These are phyloP conservation scores for Falco novaeseelandiae DNA, from an alignment of 2,797 vertebrate genomes.

Conservation along the genomic window DNA sequence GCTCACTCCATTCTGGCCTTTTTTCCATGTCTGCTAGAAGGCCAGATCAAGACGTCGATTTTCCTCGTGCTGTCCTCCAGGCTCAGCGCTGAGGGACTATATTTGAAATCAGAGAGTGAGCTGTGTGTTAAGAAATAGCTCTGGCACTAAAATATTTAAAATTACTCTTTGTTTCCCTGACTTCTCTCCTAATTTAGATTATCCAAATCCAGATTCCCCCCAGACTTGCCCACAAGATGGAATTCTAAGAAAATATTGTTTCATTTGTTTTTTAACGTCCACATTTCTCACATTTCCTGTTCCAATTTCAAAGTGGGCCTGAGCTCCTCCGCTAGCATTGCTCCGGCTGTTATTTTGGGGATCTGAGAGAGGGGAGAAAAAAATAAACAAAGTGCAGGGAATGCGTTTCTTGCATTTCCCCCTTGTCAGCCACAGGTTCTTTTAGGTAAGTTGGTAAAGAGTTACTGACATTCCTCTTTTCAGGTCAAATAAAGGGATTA, in stretches of 20 bases:
- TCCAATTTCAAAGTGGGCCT: constrained; percentile 22
- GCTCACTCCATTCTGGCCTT: not conserved
- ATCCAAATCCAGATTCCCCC: constrained; percentile 45
- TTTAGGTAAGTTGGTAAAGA: not conserved
- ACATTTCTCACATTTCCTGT: constrained; percentile 50
- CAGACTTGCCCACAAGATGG: constrained; percentile 16
- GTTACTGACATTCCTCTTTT: not conserved
- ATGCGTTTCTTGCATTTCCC: not conserved
- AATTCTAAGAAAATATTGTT: constrained; percentile 59
- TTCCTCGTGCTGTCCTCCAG: not conserved
- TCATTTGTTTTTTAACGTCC: constrained; percentile 26
- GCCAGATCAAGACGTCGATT: not conserved
- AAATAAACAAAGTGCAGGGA: not conserved
- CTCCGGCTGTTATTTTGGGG: not conserved
- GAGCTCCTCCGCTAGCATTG: not conserved
- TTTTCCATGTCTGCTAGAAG: not conserved
- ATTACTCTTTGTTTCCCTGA: constrained; percentile 56
- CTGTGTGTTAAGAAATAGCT: constrained; percentile 62
- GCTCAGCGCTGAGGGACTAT: not conserved
- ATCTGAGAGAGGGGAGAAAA: not conserved
- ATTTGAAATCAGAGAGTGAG: constrained; percentile 43
- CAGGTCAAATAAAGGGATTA: not conserved
- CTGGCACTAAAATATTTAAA: constrained; percentile 49
- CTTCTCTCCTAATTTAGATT: constrained; percentile 64
- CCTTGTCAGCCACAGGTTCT: not conserved